These are phyloP conservation scores for Pimephales promelas DNA, from an alignment of 2,113 vertebrate species.

Conservation along the genomic window DNA sequence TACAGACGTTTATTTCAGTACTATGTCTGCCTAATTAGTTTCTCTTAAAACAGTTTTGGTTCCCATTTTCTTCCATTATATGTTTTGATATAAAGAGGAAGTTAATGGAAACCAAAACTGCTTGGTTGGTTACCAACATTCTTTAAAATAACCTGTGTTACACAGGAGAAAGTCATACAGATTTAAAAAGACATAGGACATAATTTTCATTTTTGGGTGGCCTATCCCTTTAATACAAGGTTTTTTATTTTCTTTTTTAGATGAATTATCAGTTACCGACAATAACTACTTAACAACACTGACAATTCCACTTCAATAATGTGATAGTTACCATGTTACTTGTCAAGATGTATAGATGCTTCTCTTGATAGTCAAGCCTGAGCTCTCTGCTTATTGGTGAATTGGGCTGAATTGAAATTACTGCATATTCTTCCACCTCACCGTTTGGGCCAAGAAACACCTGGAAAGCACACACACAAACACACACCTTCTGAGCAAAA, in stretches of 20 bases:
- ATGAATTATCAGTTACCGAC: neutral
- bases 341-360: constrained; percentile 93
- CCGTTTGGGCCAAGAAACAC: constrained; percentile 85
- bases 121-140: neutral
- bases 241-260: neutral
- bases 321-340: constrained; percentile 80
- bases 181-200: no score
- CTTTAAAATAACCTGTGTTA: neutral
- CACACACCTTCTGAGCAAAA: neutral
- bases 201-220: neutral
- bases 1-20: neutral
- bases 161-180: neutral
- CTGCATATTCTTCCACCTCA: constrained; percentile 81
- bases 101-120: neutral
- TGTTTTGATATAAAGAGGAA: neutral
- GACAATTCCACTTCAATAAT: constrained; percentile 13
- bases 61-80: neutral
- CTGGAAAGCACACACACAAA: constrained; percentile 65
- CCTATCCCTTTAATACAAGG: neutral
- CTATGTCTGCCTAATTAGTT: neutral
- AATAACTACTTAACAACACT: neutral
- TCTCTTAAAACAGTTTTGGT: neutral
- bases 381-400: constrained; percentile 86
- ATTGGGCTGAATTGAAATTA: constrained; percentile 80
- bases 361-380: constrained; percentile 84